Conservation (phyloP, 2,797 vertebrate genomes). For the Pteropus rufus region DNA sequence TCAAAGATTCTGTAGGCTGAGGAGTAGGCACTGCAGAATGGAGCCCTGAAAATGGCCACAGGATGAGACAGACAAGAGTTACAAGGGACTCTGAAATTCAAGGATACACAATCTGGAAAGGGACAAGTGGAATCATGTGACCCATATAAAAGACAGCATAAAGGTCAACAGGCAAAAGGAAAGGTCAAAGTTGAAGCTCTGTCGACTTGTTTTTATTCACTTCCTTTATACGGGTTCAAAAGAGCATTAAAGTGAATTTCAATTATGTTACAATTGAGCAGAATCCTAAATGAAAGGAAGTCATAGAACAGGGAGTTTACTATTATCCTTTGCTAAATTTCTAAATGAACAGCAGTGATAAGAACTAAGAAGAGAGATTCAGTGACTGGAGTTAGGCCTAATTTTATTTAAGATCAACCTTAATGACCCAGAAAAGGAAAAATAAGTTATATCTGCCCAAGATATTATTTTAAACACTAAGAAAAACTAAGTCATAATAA, state of each 20-base stretch:
- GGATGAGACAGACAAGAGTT: neutral
- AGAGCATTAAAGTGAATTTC: neutral
- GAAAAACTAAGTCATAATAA: neutral
- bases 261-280: conserved; percentile 17
- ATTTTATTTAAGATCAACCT: conserved; percentile 22
- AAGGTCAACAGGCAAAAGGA: conserved; percentile 36
- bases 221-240: conserved; percentile 1
- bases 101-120: conserved; percentile 25
- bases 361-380: neutral
- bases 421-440: conserved; percentile 30
- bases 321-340: conserved; percentile 25
- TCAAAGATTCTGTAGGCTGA: neutral
- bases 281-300: conserved; percentile 35
- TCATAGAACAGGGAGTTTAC: conserved; percentile 22
- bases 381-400: neutral
- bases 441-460: neutral
- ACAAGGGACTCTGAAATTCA: conserved; percentile 10
- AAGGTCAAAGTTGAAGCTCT: conserved; percentile 60
- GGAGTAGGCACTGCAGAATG: neutral
- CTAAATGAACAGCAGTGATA: conserved; percentile 32
- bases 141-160: conserved; percentile 48
- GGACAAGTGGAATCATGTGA: conserved; percentile 2
- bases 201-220: conserved; percentile 48
- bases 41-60: neutral
- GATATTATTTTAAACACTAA: neutral